These are phyloP conservation scores for Drosophila micromelanica DNA, from an alignment of 1,140 invertebrate genomes.

Conservation along the genomic window DNA sequence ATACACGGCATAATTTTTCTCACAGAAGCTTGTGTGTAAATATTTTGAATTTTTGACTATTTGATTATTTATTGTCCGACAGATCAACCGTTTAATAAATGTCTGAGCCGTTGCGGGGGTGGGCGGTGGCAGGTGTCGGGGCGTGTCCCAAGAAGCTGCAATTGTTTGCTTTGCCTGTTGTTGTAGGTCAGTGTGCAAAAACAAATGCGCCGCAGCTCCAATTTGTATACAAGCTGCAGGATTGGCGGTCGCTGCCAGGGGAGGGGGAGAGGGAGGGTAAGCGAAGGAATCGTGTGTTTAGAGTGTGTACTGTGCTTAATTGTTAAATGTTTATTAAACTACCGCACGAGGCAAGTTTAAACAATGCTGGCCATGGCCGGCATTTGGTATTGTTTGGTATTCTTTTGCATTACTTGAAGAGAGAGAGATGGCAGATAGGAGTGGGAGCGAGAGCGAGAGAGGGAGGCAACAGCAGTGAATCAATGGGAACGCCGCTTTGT, in stretches of 20 bases:
- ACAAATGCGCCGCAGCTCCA: slow-evolving; percentile 67
- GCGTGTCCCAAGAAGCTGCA: slow-evolving; percentile 51
- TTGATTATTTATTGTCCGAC: slow-evolving; percentile 78
- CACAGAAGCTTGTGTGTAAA: slow-evolving; percentile 57
- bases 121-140: background rate
- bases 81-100: slow-evolving; percentile 61
- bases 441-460: background rate
- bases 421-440: slow-evolving; percentile 1
- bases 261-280: too few relatives aligned
- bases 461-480: slow-evolving; percentile 9
- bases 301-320: slow-evolving; percentile 71
- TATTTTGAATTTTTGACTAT: slow-evolving; percentile 68
- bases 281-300: slow-evolving; percentile 65
- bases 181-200: slow-evolving; percentile 84
- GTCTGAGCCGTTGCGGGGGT: background rate
- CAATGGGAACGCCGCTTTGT: slow-evolving; percentile 56
- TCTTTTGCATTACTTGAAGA: slow-evolving; percentile 23
- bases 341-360: slow-evolving; percentile 66
- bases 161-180: slow-evolving; percentile 76
- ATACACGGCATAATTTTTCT: slow-evolving; percentile 63
- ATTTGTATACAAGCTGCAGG: slow-evolving; percentile 60
- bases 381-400: slow-evolving; percentile 45
- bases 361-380: slow-evolving; percentile 63
- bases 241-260: background rate
- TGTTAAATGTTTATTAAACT: slow-evolving; percentile 83